phyloP scores from a whole-genome alignment of 2,888 invertebrate genomes.

The Epirrhoe tristata region DNA sequence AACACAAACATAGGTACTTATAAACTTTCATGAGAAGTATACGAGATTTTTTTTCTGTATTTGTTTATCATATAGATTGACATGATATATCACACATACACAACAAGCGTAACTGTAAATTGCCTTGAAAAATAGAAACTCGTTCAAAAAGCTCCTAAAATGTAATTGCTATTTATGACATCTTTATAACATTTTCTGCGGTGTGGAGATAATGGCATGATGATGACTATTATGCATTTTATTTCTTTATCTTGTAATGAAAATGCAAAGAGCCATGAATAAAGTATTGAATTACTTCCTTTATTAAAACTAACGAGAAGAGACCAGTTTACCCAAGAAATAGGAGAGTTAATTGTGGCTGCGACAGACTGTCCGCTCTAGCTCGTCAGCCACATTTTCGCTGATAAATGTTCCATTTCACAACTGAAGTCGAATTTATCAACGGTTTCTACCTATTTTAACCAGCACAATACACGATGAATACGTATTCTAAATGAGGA shows the following conservation, averaged over 20 bases:
- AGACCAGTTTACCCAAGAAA: constrained; percentile 58
- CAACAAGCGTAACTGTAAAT: no score
- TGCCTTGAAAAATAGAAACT: no score
- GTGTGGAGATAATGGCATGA: no score
- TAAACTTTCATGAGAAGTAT: no score
- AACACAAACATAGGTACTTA: no score
- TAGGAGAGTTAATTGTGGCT: constrained; percentile 57
- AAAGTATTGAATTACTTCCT: constrained; percentile 27
- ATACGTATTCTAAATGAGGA: constrained; percentile 44
- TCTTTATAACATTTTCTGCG: no score
- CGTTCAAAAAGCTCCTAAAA: no score
- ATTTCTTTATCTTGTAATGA: constrained; percentile 11
- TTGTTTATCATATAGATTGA: background rate
- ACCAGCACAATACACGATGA: constrained; percentile 49
- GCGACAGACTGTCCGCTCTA: constrained; percentile 47
- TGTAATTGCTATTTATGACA: no score
- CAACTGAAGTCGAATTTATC: constrained; percentile 56
- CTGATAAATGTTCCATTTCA: constrained; percentile 58
- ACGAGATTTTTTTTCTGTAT: background rate
- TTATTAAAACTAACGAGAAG: constrained; percentile 32
- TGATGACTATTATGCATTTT: no score
- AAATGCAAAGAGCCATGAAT: constrained; percentile 27
- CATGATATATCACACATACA: no score
- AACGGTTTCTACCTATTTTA: constrained; percentile 24
- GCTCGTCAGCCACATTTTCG: constrained; percentile 48